phyloP scores from a whole-genome alignment of 2,888 invertebrate genomes.

The Hymenopus coronatus region DNA sequence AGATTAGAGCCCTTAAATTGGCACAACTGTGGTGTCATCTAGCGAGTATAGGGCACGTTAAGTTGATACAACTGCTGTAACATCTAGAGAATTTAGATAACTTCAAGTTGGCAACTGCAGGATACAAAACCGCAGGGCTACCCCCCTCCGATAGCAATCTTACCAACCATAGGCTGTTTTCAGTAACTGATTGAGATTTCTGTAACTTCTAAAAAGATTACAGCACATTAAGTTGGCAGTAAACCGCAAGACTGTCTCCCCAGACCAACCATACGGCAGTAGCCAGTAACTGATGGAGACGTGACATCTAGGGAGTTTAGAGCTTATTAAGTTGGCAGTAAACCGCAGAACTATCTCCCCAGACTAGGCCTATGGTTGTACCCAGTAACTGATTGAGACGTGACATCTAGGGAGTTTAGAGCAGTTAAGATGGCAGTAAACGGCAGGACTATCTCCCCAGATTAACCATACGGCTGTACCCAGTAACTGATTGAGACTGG shows the following conservation, averaged over 20 bases:
- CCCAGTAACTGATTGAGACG: slow-evolving; percentile 9
- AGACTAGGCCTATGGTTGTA: too few relatives aligned
- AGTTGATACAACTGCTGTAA: not conserved
- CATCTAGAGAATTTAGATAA: too few relatives aligned
- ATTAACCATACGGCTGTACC: slow-evolving; percentile 6
- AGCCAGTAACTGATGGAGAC: slow-evolving; percentile 6
- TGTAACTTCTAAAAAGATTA: too few relatives aligned
- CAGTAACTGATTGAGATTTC: too few relatives aligned
- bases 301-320: not conserved
- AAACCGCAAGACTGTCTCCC: not conserved
- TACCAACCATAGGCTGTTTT: too few relatives aligned
- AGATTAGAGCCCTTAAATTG: not conserved
- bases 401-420: not conserved
- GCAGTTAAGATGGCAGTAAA: not conserved
- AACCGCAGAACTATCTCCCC: not conserved
- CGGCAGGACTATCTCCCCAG: not conserved
- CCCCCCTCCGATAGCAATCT: not conserved
- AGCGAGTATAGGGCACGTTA: not conserved
- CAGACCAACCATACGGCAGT: not conserved
- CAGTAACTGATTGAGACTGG: too few relatives aligned
- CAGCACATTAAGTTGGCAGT: not conserved
- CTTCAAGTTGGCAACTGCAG: too few relatives aligned
- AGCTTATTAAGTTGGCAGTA: too few relatives aligned
- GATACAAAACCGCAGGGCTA: too few relatives aligned
- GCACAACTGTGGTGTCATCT: not conserved